Evolutionary conservation across 2,797 vertebrate species (phyloP), one percentile per base, ranked within the genome.

Genomic region (Geotrypetes seraphini): DNA sequence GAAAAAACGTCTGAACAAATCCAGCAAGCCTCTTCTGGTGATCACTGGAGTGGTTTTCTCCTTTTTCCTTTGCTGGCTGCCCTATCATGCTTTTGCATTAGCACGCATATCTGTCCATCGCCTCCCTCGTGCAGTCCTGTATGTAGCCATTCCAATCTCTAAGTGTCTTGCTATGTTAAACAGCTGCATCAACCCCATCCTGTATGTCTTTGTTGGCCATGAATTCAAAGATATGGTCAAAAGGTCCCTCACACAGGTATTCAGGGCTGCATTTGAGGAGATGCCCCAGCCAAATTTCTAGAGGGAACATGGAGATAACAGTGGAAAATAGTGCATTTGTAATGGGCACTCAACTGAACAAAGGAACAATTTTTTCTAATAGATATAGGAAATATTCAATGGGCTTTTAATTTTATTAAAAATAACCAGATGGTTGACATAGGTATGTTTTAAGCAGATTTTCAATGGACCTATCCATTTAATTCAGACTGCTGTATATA

Each of bases 141-240:
- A 51, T 22, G 40, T 60, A 13, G 56, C 47, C 10, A 53, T 60
- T 12, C 56, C 56, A 2, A 37, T 60, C 5, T 60, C 56, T 22
- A 60, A 60, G 23, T 60, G 56, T 24, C 34, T 60, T 30, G 56
- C 56, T 16, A 31, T 60, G 56, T 54, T 60, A 33, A 88, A 86
- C 57, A 87, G 84, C 39, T 87, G 84, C 36, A 51, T 88, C 26
- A 88, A 88, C 39, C 86, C 86, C 4, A 48, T 87, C 42, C 53
- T 88, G 10, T 88, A 88, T 19, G 83, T 86, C 19, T 88, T 85
- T 37, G 84, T 88, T 69, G 84, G 83, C 5, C 83, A 82, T 47
- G 43, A 46, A 19, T 46, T 46, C 7, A 46, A 46, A 78, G 85
- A 58, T 83, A 85, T 50, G 79, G 84, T 53, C 72, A 85, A 53